Percentiles rank a stretch among this genome's conserved stretches.
These are phyloP conservation scores for Pseudanteris insignis DNA, from an alignment of 2,888 invertebrate species.

Conservation along the genomic window DNA sequence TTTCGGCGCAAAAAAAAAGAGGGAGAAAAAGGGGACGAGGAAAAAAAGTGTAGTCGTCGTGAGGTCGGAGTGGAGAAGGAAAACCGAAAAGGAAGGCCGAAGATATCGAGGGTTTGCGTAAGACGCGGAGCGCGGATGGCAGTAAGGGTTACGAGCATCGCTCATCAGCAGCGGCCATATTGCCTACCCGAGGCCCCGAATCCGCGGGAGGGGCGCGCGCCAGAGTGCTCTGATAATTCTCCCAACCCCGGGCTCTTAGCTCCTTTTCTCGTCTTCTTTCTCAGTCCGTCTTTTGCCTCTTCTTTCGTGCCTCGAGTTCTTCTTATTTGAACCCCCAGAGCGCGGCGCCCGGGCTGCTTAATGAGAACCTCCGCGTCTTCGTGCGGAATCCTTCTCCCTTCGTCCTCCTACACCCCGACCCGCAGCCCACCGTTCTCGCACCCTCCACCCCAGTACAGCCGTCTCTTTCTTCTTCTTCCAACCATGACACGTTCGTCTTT, in stretches of 20 bases:
- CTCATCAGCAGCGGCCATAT: slow-evolving; percentile 66
- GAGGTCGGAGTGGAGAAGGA: too few species aligned
- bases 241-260: slow-evolving; percentile 56
- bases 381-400: slow-evolving; percentile 44
- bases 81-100: not conserved
- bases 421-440: slow-evolving; percentile 22
- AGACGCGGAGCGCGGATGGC: slow-evolving; percentile 49
- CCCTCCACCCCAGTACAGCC: slow-evolving; percentile 17
- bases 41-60: too few species aligned
- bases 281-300: slow-evolving; percentile 27
- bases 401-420: slow-evolving; percentile 33
- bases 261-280: slow-evolving; percentile 49
- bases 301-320: too few species aligned
- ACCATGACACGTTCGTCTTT: slow-evolving; percentile 40
- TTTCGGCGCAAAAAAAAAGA: not conserved
- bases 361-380: slow-evolving; percentile 64
- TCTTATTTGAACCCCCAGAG: slow-evolving; percentile 60
- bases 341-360: slow-evolving; percentile 66
- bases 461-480: slow-evolving; percentile 39
- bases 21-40: not conserved
- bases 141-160: slow-evolving; percentile 64
- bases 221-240: slow-evolving; percentile 55
- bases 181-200: slow-evolving; percentile 52
- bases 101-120: slow-evolving; percentile 25
- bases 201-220: slow-evolving; percentile 51